Base-by-base conservation (phyloP, 2,888 invertebrate species). In the Lepeophtheirus nordmannii region DNA sequence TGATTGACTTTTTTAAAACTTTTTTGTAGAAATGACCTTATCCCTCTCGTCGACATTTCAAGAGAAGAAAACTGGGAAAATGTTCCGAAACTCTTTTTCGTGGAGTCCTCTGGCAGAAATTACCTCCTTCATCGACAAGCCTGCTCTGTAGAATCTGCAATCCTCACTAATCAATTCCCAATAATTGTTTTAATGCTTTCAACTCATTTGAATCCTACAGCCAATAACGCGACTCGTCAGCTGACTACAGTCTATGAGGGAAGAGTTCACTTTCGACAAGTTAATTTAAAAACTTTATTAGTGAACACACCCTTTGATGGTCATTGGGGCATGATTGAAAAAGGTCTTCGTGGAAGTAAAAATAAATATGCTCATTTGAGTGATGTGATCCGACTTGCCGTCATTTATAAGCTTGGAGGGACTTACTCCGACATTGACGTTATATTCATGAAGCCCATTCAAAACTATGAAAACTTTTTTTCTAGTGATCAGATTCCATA, bases 351-450 rank as follows among this genome's bases (percentile, higher is more conserved):
- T 11, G 14, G 30, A 17, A 38, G 30, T 60, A 20, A 22, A 22
- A 60, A 60, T 60, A 60, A 38, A 30, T 46, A n/a, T 46, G 53
- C 53, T 3, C 20, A 60, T 12, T 60, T 8, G 3, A 53, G 63
- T 63, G 63, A 63, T 23, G 63, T 38, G 10, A 46, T 63, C 12
- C 20, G 63, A 3, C 22, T 63, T n/a, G 20, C 37, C 14, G 12
- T 63, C 11, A 63, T 63, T 22, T 53, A 46, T 23, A 17, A 17
- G 14, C 53, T 30, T 22, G 63, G 63, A 12, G 63, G 63, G 10
- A 46, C 46, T 20, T 63, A 63, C 38, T 63, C 63, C 8, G 63
- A 63, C 23, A 17, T 63, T 41, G 63, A 63, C 56, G 38, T 63
- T 1, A 53, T 63, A 20, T 56, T 63, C 56, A n/a, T 63, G 30